These are phyloP conservation scores for Hippocampus barbouri DNA, from an alignment of 2,113 vertebrate species.

Conservation along the genomic window DNA sequence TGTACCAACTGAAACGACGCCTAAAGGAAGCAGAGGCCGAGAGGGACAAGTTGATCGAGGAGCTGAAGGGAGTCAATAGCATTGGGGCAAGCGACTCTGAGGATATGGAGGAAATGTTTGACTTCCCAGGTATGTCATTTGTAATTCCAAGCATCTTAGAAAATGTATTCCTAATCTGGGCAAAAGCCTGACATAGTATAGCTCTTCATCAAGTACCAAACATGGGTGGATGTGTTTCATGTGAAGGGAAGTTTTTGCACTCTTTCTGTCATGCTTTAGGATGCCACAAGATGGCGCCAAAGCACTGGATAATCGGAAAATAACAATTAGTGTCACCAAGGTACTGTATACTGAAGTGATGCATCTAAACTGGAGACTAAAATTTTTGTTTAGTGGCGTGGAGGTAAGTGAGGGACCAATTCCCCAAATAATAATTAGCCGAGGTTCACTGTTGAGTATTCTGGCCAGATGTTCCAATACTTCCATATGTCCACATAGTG, in stretches of 20 bases:
- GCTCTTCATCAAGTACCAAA: background rate
- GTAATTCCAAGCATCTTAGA: background rate
- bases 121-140: constrained; percentile 77
- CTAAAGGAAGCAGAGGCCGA: constrained; percentile 75
- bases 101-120: constrained; percentile 79
- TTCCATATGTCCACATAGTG: background rate
- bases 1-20: constrained; percentile 74
- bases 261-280: background rate
- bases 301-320: background rate
- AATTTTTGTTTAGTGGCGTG: background rate
- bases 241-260: too few species aligned
- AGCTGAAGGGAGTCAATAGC: constrained; percentile 73
- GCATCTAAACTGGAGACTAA: too few species aligned
- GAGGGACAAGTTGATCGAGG: constrained; percentile 80
- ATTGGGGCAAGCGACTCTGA: constrained; percentile 60
- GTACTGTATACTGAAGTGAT: background rate
- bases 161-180: background rate
- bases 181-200: background rate
- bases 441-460: background rate
- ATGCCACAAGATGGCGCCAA: background rate
- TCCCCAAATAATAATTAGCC: background rate
- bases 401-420: background rate
- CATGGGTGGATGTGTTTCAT: too few species aligned
- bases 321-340: background rate
- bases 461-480: background rate